Conservation (phyloP, 37 sponge, comb jelly and placozoan genomes). For the Tethya wilhelma region DNA sequence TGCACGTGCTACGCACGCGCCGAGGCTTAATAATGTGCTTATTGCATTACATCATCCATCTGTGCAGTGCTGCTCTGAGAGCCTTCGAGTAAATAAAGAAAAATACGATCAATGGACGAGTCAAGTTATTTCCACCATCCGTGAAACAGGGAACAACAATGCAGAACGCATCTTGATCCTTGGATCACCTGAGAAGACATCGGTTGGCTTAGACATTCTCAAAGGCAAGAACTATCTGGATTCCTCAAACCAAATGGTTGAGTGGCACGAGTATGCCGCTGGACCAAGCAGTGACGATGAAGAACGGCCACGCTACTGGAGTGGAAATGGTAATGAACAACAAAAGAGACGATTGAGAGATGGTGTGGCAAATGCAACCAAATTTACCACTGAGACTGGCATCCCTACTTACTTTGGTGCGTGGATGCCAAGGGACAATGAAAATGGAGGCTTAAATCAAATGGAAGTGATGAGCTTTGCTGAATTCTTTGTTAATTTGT, state of each 20-base stretch:
- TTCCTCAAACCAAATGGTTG: background rate
- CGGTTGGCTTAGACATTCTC: background rate
- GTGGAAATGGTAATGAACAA: background rate
- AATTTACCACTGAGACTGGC: background rate
- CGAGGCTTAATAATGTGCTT: too few species aligned
- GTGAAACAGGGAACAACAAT: background rate
- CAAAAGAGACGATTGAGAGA: background rate
- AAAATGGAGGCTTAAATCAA: background rate
- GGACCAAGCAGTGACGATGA: background rate
- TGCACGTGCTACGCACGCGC: too few species aligned
- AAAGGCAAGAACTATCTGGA: background rate
- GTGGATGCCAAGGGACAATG: too few species aligned
- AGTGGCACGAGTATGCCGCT: too few species aligned
- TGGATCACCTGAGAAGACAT: conserved; percentile 8
- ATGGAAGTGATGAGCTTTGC: background rate
- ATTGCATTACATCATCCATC: too few species aligned
- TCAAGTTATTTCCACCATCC: background rate
- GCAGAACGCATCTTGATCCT: conserved; percentile 4
- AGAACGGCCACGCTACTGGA: conserved; percentile 8
- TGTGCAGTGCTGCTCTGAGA: background rate
- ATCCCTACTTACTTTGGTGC: too few species aligned
- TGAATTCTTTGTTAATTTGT: conserved; percentile 3
- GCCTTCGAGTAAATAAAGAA: background rate
- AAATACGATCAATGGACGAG: conserved; percentile 1
- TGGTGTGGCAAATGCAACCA: background rate